Base-by-base conservation (phyloP, 92 coral and sea anemone genomes). In the Epizoanthus ramosus region DNA sequence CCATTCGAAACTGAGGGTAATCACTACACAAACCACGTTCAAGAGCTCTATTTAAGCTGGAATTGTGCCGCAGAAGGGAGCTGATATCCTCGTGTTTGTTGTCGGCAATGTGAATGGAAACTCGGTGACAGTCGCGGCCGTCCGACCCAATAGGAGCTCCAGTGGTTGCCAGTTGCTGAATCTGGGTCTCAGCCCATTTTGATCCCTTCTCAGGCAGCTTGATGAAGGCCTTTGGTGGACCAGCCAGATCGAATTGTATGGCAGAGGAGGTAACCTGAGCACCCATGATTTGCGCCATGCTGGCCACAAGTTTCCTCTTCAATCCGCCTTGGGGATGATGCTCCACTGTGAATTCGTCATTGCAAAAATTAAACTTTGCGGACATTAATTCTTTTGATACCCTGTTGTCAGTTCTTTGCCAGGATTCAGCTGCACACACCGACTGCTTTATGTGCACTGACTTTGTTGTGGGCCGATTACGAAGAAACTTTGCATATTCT, bases 241-340 rank as follows among this genome's bases (percentile, higher is more conserved):
- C 69, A 64, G 69, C 41, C 69, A 24, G n/a, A 64, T 64, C 69
- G 17, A 64, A 64, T 23, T 28, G 25, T 64, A 25, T 10, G 69
- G 23, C 41, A 9, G 69, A 64, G 9, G 37, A 25, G 31, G 69
- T 64, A 39, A 64, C 41, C 69, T 23, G 41, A 23, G 41, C 41
- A 64, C 69, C 69, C 69, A 64, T 64, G 5, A 64, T 35, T 64
- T 64, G 69, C 31, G 69, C 69, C 69, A 64, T 64, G 69, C 69
- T 10, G 69, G 69, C 69, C 25, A 64, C 69, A 35, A 64, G 35
- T 64, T 24, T 64, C n/a, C 31, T 64, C 69, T 64, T 64, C 69
- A 24, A 24, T 64, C 69, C 6, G 69, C 31, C 69, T 35, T 35
- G 37, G 4, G 69, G 35, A 35, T 64, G 35, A 35, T 64, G 69